Percentiles rank a stretch among this genome's conserved stretches.
Conservation (phyloP, 2,113 vertebrate genomes). For the Toxostoma redivivum region DNA sequence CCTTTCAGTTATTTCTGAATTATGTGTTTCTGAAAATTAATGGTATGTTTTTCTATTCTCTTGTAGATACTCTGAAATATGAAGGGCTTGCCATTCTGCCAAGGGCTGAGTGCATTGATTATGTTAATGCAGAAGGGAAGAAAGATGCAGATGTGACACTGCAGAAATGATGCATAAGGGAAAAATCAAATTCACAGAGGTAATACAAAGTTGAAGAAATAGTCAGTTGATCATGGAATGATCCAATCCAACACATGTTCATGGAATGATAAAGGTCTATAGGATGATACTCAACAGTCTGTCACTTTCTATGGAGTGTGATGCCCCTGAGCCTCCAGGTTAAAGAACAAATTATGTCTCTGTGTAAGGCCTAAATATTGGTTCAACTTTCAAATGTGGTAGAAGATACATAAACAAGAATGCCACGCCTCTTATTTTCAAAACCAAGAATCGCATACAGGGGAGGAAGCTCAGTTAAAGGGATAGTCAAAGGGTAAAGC, state of each 20-base stretch:
- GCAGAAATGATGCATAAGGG: not conserved
- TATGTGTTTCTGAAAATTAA: constrained; percentile 8
- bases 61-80: not conserved
- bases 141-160: not conserved
- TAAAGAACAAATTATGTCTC: not conserved
- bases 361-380: not conserved
- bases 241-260: not conserved
- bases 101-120: not conserved
- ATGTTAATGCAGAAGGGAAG: not conserved
- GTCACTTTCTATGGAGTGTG: not conserved
- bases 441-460: not conserved
- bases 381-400: not conserved
- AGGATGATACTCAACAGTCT: not conserved
- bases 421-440: not conserved
- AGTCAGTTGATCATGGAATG: not conserved
- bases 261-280: not conserved
- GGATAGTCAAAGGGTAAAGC: not conserved
- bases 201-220: not conserved
- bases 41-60: not conserved
- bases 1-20: not conserved
- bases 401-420: not conserved
- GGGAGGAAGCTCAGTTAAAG: not conserved
- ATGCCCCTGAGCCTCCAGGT: not conserved
- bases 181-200: not conserved
- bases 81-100: constrained; percentile 8